Evolutionary conservation across 92 coral and sea anemone species (phyloP).

Genomic region (Epizoanthus scotinus): DNA sequence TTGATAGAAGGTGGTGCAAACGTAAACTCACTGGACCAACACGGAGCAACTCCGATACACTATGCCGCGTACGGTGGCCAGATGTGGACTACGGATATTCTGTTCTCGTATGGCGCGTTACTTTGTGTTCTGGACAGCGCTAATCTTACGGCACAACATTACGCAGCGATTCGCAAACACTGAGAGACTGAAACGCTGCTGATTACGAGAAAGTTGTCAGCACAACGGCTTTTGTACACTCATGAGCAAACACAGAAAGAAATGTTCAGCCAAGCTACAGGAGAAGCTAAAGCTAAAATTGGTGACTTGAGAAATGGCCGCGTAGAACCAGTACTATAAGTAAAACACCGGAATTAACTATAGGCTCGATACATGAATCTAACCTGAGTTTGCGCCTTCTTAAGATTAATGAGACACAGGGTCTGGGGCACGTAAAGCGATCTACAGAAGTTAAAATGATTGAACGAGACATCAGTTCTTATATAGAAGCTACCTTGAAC

Average conservation of each 20-base stretch:
- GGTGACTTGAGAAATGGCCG: too few relatives aligned
- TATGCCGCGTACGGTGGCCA: constrained; percentile 32
- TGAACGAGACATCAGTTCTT: constrained; percentile 41
- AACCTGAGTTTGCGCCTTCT: constrained; percentile 29
- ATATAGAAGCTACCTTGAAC: constrained; percentile 40
- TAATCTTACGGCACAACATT: neutral
- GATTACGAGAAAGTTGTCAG: neutral
- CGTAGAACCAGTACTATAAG: too few relatives aligned
- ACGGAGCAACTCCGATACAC: constrained; percentile 51
- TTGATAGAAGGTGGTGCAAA: constrained; percentile 38
- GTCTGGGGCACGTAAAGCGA: constrained; percentile 42
- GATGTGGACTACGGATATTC: neutral
- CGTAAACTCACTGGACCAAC: constrained; percentile 35
- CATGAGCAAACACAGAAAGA: neutral
- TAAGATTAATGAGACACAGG: constrained; percentile 36
- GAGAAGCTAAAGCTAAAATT: neutral
- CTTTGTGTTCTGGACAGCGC: neutral
- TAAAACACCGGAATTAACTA: too few relatives aligned
- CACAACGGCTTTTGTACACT: neutral
- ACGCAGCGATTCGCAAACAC: neutral
- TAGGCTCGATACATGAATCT: neutral
- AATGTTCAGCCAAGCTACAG: neutral
- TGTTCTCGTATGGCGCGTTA: constrained; percentile 19
- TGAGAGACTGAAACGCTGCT: neutral
- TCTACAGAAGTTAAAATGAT: constrained; percentile 43